Evolutionary conservation across 2,888 invertebrate species (phyloP), one percentile per base, ranked within the genome.

Genomic region (Drosophila putrida): DNA sequence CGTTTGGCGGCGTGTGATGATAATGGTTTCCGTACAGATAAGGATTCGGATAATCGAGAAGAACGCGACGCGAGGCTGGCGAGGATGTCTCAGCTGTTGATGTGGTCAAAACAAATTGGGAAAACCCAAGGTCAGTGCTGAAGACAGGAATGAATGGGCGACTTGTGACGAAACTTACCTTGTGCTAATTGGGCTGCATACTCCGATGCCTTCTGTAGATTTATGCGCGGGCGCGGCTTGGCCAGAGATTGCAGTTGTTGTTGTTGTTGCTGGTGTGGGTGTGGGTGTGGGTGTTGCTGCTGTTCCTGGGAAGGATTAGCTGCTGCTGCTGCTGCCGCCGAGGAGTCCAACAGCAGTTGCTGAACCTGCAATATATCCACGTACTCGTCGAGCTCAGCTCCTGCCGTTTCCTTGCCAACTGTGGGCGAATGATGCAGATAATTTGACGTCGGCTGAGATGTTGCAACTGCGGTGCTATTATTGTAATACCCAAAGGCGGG

Each of bases 291-390:
- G 78, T 78, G 70, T 58, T 91, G 91, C 44, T 82, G 69, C 81
- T 90, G 91, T 6, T 66, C 70, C 2, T 11, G 54, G 2, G 20
- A 0, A 0, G 69, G 64, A 46, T 63, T 81, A 59, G 57, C 73
- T 9, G 75, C 78, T 41, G 88, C 75, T 27, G 89, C 83, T 38
- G 90, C 88, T 36, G 88, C 86, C 31, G 90, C 80, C 10, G 93
- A 91, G 13, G 92, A 91, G 79, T 94, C 95, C 91, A 96, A 93
- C 83, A 96, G 93, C 85, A 96, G 93, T 91, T 96, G 95, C 90
- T 96, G 96, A 92, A 96, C 96, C 92, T 96, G 96, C 64, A 96
- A 94, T 88, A 96, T 96, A 93, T 96, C 96, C 92, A 96, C 96
- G 93, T 96, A 96, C 93, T 96, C 96, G 93, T 95, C 95, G 47